Evolutionary conservation across 2,113 vertebrate genomes (phyloP), one percentile per base, ranked within the genome.

Genomic region (Beaufortia kweichowensis): DNA sequence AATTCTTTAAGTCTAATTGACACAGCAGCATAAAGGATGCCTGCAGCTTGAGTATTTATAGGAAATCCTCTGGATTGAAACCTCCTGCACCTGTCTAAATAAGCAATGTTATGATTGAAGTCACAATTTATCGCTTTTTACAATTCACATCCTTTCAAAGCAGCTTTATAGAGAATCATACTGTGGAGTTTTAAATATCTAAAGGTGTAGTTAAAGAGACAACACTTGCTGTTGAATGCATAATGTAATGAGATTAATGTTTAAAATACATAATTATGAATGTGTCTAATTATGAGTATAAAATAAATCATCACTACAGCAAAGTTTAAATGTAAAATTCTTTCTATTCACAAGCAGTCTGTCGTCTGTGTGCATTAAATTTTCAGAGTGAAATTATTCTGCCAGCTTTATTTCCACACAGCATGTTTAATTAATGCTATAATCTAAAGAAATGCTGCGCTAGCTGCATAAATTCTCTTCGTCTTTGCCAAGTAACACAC

Each of bases 1-100:
- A 73, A 76, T 80, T 72, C 26, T 57, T 78, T 78, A 73, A 78
- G 66, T 41, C 43, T 84, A 84, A 84, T 84, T 84, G 80, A 80
- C 76, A 39, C 63, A 29, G 28, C 23, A 33, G 41, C 63, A 46
- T 72, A 63, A 66, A 64, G 48, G 35, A 70, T 62, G 41, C 19
- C 33, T 33, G n/a, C 69, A 61, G 53, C 48, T 67, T 76, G 53
- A 10, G 69, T 75, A 77, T 71, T 80, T 69, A 43, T 62, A 67
- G 71, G 41, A 78, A 76, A 80, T 80, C 75, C 48, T 61, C 43
- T 61, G 57, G 60, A 75, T 35, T 53, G 77, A 26, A 66, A 55
- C 21, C 60, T 70, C 68, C 29, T 39, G 39, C 69, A 35, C 8
- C 67, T 74, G 57, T 68, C 31, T 61, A 60, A 76, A 71, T 68